Percentiles rank a stretch among this genome's conserved stretches.
Evolutionary conservation across 2,888 invertebrate genomes (phyloP).

Genomic region (Cyclophora albipunctata): DNA sequence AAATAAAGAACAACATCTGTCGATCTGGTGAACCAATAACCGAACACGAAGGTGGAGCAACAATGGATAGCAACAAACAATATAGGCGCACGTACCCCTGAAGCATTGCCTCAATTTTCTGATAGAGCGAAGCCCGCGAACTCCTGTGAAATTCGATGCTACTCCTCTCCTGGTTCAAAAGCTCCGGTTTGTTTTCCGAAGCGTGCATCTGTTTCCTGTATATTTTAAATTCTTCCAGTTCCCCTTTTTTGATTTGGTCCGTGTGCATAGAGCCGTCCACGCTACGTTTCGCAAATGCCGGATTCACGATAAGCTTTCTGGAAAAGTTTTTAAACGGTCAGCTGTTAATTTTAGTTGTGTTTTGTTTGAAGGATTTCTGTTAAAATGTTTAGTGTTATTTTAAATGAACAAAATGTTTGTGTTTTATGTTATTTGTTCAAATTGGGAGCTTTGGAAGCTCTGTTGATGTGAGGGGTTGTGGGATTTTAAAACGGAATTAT

Average conservation of each 20-base stretch:
- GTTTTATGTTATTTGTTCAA: neutral
- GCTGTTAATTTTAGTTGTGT: slow-evolving; percentile 24
- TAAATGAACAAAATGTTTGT: neutral
- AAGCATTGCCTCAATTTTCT: slow-evolving; percentile 78
- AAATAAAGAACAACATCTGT: too few relatives aligned
- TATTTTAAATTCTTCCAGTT: slow-evolving; percentile 43
- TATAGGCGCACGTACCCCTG: slow-evolving; percentile 68
- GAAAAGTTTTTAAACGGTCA: slow-evolving; percentile 29
- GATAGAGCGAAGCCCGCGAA: slow-evolving; percentile 77
- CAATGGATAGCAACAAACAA: too few relatives aligned
- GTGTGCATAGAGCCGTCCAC: slow-evolving; percentile 22
- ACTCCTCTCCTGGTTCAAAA: slow-evolving; percentile 44
- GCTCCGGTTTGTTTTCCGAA: slow-evolving; percentile 48
- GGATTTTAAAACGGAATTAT: too few relatives aligned
- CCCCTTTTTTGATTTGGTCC: slow-evolving; percentile 33
- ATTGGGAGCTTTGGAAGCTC: too few relatives aligned
- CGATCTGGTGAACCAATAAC: too few relatives aligned
- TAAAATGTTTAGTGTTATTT: slow-evolving; percentile 10
- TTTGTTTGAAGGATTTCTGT: slow-evolving; percentile 7
- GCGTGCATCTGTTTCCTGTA: slow-evolving; percentile 65
- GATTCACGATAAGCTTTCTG: slow-evolving; percentile 66
- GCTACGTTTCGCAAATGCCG: slow-evolving; percentile 69
- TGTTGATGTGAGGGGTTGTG: too few relatives aligned
- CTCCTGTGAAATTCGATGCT: slow-evolving; percentile 76
- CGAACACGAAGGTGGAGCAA: too few relatives aligned